Percentiles rank a stretch among this genome's conserved stretches.
These are phyloP conservation scores for Agrypnus murinus DNA, from an alignment of 2,888 invertebrate species.

Conservation along the genomic window DNA sequence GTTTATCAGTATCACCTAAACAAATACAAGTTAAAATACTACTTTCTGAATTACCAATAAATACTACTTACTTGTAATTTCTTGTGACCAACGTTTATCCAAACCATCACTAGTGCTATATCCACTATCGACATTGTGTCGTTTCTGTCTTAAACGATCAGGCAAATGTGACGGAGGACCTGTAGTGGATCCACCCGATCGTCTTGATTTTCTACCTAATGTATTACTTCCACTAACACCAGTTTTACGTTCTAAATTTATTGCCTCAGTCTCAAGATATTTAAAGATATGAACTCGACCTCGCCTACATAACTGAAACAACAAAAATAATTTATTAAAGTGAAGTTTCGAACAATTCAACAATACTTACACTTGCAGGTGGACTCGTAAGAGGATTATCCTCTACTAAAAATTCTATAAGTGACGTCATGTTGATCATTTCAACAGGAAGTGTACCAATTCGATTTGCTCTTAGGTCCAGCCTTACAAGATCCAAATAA, in stretches of 20 bases:
- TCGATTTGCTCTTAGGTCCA: constrained; percentile 94
- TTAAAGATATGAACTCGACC: constrained; percentile 97
- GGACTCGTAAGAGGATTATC: constrained; percentile 95
- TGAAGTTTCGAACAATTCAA: constrained; percentile 4
- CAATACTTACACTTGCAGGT: constrained; percentile 88
- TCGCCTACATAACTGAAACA: constrained; percentile 86
- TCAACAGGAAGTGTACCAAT: constrained; percentile 92
- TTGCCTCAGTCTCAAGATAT: constrained; percentile 91
- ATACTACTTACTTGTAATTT: constrained; percentile 73
- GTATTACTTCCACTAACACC: constrained; percentile 70
- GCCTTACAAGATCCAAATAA: constrained; percentile 85
- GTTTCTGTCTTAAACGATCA: constrained; percentile 73
- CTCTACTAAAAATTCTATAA: constrained; percentile 88
- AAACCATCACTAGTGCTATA: constrained; percentile 91
- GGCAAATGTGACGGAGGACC: constrained; percentile 66
- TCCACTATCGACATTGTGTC: constrained; percentile 91
- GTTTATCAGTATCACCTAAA: constrained; percentile 66
- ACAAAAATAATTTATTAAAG: neutral
- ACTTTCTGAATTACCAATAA: neutral
- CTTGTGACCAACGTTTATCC: constrained; percentile 90
- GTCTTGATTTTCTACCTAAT: constrained; percentile 73
- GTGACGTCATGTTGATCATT: constrained; percentile 88
- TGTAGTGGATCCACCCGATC: constrained; percentile 61
- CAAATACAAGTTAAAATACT: neutral
- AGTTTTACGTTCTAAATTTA: constrained; percentile 77